Evolutionary conservation across 2,113 vertebrate genomes (phyloP), one percentile per base, ranked within the genome.

Genomic region (Rhea pennata): DNA sequence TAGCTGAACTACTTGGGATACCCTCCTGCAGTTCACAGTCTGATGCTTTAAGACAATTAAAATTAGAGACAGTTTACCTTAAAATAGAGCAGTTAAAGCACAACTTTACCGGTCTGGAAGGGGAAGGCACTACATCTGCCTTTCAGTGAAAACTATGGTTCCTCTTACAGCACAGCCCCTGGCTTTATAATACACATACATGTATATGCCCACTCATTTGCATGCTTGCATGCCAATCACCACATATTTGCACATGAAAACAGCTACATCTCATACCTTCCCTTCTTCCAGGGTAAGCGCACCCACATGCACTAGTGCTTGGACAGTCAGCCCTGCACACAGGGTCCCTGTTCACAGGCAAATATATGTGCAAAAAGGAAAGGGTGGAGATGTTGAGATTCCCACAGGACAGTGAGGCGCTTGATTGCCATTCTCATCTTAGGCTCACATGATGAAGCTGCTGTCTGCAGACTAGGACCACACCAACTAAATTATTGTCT

Each of bases 181-280:
- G 29, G 22, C 21, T 74, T n/a, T 9, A 2, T 15, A 31, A 40
- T 10, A 20, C 7, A 42, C n/a, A 33, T 46, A 46, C 0, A 0
- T 8, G 7, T 17, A 74, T 15, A 9, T 40, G 31, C 11, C 21
- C 31, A 67, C 40, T 48, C 27, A 11, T 31, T 88, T 27, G 16
- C 39, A 4, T 0, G 8, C 26, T 17, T 15, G 56, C 10, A 4
- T 14, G 3, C 15, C 51, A 67, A 27, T 26, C 10, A 29, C 10
- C 54, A 46, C 8, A 3, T 53, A n/a, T 12, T 14, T 65, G n/a
- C 33, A 27, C 20, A 4, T 26, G 15, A 46, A 36, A 84, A 40
- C 39, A 64, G 4, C 14, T 20, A 12, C 42, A 9, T 2, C 20
- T 48, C 58, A 40, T 33, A 2, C n/a, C 16, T 23, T 50, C 31